phyloP scores from a whole-genome alignment of 2,888 invertebrate genomes.

The Sinodicranocentrus sp. region DNA sequence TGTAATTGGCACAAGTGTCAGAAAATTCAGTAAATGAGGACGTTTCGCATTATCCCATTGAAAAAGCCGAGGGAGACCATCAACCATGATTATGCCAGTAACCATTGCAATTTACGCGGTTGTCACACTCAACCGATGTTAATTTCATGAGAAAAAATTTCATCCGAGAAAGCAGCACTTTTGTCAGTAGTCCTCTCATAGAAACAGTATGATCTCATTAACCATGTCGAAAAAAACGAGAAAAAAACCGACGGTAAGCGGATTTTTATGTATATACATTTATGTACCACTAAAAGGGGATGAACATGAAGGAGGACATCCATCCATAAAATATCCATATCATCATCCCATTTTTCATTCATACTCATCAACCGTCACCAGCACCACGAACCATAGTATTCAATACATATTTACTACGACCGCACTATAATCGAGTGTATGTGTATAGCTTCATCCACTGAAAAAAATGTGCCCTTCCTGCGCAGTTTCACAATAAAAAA shows the following conservation, averaged over 20 bases:
- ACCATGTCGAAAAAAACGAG: conserved; percentile 45
- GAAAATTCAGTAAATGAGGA: conserved; percentile 26
- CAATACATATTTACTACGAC: too few species aligned
- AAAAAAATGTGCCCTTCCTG: too few species aligned
- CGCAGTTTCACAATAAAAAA: too few species aligned
- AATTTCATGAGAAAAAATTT: conserved; percentile 28
- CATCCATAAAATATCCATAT: conserved; percentile 47
- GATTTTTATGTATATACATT: not conserved
- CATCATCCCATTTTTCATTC: conserved; percentile 35
- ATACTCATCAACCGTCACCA: conserved; percentile 27
- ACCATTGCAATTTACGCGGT: conserved; percentile 49
- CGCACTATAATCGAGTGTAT: not conserved
- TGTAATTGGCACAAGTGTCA: conserved; percentile 19
- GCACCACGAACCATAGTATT: too few species aligned
- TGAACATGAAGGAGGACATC: not conserved
- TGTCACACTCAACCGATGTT: conserved; percentile 49
- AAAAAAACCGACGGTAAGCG: not conserved
- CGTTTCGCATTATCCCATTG: conserved; percentile 37
- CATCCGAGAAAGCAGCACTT: not conserved
- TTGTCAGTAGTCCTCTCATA: not conserved
- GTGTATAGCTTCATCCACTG: not conserved
- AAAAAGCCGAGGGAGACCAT: conserved; percentile 23
- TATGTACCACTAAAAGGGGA: not conserved
- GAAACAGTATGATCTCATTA: conserved; percentile 56
- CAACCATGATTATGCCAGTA: conserved; percentile 30